phyloP scores from a whole-genome alignment of 2,113 vertebrate genomes.

The Malurus elegans region DNA sequence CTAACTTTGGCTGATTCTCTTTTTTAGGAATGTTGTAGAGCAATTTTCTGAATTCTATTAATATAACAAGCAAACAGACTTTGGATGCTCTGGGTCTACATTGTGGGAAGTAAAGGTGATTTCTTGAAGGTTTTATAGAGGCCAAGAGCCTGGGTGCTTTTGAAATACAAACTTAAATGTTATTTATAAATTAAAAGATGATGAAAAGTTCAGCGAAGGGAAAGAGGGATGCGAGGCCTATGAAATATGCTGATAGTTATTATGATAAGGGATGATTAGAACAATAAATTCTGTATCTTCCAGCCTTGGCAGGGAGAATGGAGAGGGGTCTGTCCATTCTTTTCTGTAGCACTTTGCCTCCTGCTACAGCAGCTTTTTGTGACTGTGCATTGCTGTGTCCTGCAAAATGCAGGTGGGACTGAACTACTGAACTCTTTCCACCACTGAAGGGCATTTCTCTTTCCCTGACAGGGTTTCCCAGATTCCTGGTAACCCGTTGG shows the following conservation, averaged over 20 bases:
- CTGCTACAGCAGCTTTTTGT: background rate
- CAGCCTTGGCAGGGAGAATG: background rate
- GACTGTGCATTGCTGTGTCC: background rate
- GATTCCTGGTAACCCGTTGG: background rate
- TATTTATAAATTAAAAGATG: background rate
- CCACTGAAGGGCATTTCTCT: background rate
- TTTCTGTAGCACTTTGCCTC: background rate
- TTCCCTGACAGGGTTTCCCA: background rate
- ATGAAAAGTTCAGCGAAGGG: background rate
- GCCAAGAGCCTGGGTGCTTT: background rate
- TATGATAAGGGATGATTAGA: background rate
- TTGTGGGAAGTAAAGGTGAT: conserved; percentile 28
- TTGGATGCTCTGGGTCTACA: background rate
- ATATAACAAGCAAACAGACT: conserved; percentile 16
- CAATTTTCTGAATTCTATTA: conserved; percentile 57
- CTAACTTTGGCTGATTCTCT: conserved; percentile 46
- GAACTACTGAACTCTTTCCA: background rate
- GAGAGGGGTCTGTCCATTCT: background rate
- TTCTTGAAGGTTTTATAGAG: conserved; percentile 1
- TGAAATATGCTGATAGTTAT: background rate
- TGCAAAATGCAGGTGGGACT: background rate
- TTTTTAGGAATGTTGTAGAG: conserved; percentile 49
- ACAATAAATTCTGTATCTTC: background rate
- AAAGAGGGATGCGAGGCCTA: background rate
- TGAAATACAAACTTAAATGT: background rate